Percentiles rank a stretch among this genome's conserved stretches.
Conservation (phyloP, 2,888 invertebrate genomes). For the Spisula solida region DNA sequence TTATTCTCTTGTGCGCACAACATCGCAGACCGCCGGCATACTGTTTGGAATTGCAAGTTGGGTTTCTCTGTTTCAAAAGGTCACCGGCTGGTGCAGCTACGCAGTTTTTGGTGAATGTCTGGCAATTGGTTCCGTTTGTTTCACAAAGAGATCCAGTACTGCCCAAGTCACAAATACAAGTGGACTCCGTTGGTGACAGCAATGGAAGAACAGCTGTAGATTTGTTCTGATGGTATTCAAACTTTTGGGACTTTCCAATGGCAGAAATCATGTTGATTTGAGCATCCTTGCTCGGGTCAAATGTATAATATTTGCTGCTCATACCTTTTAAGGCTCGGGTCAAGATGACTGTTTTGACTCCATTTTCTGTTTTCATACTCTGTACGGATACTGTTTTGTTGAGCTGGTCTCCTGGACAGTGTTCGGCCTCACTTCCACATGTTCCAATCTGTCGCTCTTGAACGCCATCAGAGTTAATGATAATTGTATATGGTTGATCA, state of each 20-base stretch:
- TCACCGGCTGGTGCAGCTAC: constrained; percentile 65
- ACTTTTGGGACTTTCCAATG: constrained; percentile 52
- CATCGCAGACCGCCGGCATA: constrained; percentile 64
- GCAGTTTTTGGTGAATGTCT: constrained; percentile 64
- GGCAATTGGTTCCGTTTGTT: constrained; percentile 59
- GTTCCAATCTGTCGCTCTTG: constrained; percentile 67
- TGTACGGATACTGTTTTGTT: constrained; percentile 46
- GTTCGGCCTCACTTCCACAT: constrained; percentile 69
- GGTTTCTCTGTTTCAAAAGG: constrained; percentile 61
- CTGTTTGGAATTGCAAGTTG: constrained; percentile 67
- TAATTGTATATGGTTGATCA: constrained; percentile 60
- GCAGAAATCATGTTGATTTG: constrained; percentile 65
- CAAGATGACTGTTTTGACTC: constrained; percentile 52
- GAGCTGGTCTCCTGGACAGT: constrained; percentile 63
- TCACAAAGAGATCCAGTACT: constrained; percentile 53
- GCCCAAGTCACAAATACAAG: constrained; percentile 66
- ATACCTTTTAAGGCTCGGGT: constrained; percentile 59
- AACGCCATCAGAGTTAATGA: constrained; percentile 62
- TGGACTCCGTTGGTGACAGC: constrained; percentile 43
- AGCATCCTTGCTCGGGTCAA: constrained; percentile 46
- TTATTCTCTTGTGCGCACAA: constrained; percentile 64
- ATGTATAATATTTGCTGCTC: constrained; percentile 55
- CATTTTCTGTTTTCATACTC: constrained; percentile 50
- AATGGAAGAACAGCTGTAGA: constrained; percentile 38
- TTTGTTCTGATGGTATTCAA: constrained; percentile 65